phyloP scores from a whole-genome alignment of 2,797 vertebrate species.

The Tokudaia muenninki region DNA sequence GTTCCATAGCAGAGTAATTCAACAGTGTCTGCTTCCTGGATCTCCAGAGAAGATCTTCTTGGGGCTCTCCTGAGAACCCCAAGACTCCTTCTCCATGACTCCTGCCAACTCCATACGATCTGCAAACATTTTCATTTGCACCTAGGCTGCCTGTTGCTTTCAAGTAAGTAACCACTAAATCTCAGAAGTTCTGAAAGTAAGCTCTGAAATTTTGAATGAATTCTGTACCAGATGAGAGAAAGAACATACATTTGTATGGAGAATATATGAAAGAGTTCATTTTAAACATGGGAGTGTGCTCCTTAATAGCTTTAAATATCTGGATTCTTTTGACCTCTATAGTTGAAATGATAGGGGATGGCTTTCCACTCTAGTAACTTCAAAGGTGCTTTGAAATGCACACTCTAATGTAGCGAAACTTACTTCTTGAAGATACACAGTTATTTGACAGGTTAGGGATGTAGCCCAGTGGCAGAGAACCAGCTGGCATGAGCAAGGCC shows the following conservation, averaged over 20 bases:
- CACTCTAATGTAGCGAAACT: not conserved
- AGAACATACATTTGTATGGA: not conserved
- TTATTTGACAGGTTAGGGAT: not conserved
- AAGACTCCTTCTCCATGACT: not conserved
- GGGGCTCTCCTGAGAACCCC: not conserved
- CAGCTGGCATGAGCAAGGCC: not conserved
- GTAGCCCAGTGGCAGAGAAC: not conserved
- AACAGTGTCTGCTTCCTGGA: not conserved
- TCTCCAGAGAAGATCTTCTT: not conserved
- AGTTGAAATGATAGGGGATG: not conserved
- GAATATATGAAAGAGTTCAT: conserved; percentile 22
- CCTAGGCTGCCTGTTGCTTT: not conserved
- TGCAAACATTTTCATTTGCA: not conserved
- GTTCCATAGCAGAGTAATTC: not conserved
- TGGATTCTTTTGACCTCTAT: not conserved
- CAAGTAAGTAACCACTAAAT: not conserved
- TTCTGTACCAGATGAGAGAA: not conserved
- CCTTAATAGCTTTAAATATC: conserved; percentile 14
- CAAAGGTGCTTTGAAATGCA: not conserved
- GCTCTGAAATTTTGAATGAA: not conserved
- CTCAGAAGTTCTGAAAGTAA: not conserved
- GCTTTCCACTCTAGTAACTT: not conserved
- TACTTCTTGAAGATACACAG: not conserved
- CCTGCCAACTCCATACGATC: not conserved
- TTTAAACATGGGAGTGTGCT: not conserved